Conservation (phyloP, 2,113 vertebrate species). For the Dipodomys spectabilis region DNA sequence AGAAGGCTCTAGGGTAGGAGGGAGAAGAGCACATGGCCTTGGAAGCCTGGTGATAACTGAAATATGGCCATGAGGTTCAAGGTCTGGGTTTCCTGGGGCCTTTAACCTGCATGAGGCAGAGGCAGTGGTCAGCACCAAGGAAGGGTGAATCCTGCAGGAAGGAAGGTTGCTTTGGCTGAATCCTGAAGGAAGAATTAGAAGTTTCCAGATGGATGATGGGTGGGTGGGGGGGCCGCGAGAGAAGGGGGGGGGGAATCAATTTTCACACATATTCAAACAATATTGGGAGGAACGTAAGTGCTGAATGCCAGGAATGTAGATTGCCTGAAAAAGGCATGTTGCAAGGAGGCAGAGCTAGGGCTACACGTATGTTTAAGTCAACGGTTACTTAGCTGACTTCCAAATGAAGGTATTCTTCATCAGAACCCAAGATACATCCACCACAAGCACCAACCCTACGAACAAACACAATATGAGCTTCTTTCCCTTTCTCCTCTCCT, state of each 20-base stretch:
- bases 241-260: background rate
- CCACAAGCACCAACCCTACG: background rate
- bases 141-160: background rate
- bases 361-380: background rate
- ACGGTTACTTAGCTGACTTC: background rate
- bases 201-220: background rate
- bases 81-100: background rate
- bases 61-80: background rate
- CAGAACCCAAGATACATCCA: background rate
- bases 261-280: background rate
- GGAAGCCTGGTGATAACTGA: background rate
- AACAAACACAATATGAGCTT: background rate
- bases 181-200: background rate
- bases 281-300: background rate
- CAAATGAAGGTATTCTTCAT: conserved; percentile 12
- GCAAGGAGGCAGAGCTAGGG: background rate
- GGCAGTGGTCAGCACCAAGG: background rate
- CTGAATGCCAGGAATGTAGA: background rate
- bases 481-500: background rate
- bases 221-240: too few relatives aligned
- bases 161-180: background rate
- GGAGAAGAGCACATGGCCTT: background rate
- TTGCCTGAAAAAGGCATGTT: background rate
- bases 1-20: background rate
- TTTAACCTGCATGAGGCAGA: accelerated